These are phyloP conservation scores for Neopipo cinnamomea DNA, from an alignment of 2,113 vertebrate genomes.

Conservation along the genomic window DNA sequence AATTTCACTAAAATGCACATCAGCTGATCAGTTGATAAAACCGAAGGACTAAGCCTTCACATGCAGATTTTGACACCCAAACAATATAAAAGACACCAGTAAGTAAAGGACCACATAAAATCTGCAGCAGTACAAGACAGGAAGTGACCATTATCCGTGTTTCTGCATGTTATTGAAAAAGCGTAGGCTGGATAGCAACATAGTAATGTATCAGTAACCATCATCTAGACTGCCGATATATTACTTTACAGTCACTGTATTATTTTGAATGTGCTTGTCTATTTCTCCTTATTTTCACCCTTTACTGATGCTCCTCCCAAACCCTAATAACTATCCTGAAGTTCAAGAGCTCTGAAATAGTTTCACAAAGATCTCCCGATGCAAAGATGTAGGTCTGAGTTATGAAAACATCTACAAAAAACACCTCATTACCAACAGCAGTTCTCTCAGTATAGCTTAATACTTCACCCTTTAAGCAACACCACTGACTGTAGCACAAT, in stretches of 20 bases:
- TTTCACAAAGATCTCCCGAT: not conserved
- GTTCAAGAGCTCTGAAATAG: not conserved
- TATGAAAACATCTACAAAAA: not conserved
- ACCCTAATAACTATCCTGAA: not conserved
- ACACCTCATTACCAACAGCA: fast-evolving
- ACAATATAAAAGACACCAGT: not conserved
- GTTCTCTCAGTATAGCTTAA: not conserved
- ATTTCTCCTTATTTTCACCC: not conserved
- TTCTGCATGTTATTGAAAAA: not conserved
- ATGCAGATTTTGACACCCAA: not conserved
- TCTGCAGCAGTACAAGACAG: not conserved
- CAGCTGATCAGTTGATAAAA: not conserved
- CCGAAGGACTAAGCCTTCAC: not conserved
- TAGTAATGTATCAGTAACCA: not conserved
- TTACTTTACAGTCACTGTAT: not conserved
- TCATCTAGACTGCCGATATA: not conserved
- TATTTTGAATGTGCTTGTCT: not conserved
- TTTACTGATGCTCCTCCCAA: not conserved
- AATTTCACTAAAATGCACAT: not conserved
- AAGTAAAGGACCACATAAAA: not conserved
- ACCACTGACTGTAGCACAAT: not conserved
- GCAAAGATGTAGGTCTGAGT: not conserved
- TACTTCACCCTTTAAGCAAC: not conserved
- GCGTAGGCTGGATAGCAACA: not conserved
- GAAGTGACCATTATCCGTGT: not conserved